Evolutionary conservation across 2,797 vertebrate species (phyloP), one percentile per base, ranked within the genome.

Genomic region (Thaleichthys pacificus): DNA sequence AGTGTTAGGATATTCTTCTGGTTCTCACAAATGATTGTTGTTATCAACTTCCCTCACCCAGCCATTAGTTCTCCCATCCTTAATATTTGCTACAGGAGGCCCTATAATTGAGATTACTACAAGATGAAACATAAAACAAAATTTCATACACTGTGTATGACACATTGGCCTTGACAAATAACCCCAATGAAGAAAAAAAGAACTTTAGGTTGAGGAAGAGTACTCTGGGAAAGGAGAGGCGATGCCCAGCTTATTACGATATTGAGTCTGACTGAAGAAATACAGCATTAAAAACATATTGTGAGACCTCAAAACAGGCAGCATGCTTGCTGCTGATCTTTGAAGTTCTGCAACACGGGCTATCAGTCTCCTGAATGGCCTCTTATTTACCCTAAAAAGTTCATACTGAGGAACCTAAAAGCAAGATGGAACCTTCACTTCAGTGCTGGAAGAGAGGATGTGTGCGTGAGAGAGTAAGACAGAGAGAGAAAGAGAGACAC

Each of bases 1-100:
- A 95, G 82, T 93, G 88, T 84, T 88, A 90, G 68, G 80, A 64
- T 77, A 60, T 73, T 42, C 72, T 84, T 70, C 76, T 79, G 74
- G 51, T 79, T 47, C 22, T 66, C 56, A 42, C 26, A 54, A 32
- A 42, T 47, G 9, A 71, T 12, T 21, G 3, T 32, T 14, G 7
- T 17, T n/a, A 4, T 24, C 60, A 14, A 54, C 51, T 54, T 17
- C 14, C 51, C 17, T n/a, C 5, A n/a, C 9, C 63, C 66, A 71
- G 14, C 11, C 51, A 17, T 19, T 19, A 2, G 22, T 60, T 4
- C 24, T 60, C 7, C 49, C 21, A n/a, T 28, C 22, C 24, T 57
- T 5, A 54, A 68, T 11, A 15, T 19, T 14, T 12, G 6, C 7
- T 38, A 38, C 7, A 2, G 7, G 35, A 38, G 35, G 35, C 35